Conservation (phyloP, 1,140 invertebrate species). For the Neomicropteryx cornuta region DNA sequence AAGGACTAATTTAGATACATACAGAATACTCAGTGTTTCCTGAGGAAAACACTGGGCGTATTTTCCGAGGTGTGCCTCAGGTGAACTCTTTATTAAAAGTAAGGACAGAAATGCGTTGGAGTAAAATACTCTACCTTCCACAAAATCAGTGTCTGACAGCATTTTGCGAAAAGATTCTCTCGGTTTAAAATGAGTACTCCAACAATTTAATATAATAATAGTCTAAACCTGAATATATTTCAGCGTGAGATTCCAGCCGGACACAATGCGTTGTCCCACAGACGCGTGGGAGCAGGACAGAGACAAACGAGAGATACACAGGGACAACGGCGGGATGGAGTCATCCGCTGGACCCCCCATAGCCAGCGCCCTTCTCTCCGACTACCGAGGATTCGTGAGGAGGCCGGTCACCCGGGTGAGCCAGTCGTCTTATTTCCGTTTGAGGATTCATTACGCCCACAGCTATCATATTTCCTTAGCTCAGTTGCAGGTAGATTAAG, state of each 20-base stretch:
- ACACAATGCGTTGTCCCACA: constrained; percentile 9
- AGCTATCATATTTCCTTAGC: too few species aligned
- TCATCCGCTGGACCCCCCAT: constrained; percentile 21
- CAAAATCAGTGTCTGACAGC: constrained; percentile 21
- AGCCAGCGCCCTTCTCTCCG: constrained; percentile 33
- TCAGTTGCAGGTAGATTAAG: too few species aligned
- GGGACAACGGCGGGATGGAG: constrained; percentile 17
- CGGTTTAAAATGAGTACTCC: background rate
- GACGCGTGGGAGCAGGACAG: constrained; percentile 19
- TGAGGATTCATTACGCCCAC: too few species aligned
- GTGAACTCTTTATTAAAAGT: too few species aligned
- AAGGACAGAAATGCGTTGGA: too few species aligned
- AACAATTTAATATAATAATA: background rate
- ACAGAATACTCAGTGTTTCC: too few species aligned
- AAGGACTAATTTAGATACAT: too few species aligned
- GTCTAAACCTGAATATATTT: background rate
- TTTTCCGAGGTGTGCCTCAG: too few species aligned
- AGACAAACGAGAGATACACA: constrained; percentile 17
- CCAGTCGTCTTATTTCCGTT: constrained; percentile 3
- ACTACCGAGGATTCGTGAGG: constrained; percentile 31
- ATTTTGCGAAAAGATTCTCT: constrained; percentile 6
- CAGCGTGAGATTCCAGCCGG: constrained; percentile 1
- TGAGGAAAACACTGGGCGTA: too few species aligned
- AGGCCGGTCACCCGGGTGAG: constrained; percentile 29
- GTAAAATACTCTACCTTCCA: constrained; percentile 1